These are phyloP conservation scores for Chrysolina haemoptera DNA, from an alignment of 2,888 invertebrate species.

Conservation along the genomic window DNA sequence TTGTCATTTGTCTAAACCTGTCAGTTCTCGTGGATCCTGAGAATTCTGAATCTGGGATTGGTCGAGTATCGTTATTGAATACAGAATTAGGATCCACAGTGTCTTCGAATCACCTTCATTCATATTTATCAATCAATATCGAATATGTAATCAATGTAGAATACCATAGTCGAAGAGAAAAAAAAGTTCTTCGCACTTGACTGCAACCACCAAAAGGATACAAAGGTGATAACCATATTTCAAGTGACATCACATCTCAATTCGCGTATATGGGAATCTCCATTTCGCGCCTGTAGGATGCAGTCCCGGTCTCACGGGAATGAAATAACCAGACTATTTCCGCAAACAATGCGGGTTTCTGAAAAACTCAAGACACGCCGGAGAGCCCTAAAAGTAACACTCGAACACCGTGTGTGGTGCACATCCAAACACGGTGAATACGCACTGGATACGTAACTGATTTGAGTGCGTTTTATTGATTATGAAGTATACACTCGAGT, in stretches of 20 bases:
- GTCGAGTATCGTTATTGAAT: no score
- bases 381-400: slow-evolving; percentile 33
- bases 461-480: slow-evolving; percentile 22
- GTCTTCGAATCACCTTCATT: no score
- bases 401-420: slow-evolving; percentile 37
- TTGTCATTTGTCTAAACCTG: no score
- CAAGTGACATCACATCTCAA: not conserved
- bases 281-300: not conserved
- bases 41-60: no score
- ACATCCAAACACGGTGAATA: slow-evolving; percentile 30
- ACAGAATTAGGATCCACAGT: no score
- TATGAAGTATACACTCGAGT: not conserved
- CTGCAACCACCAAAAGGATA: no score
- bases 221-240: no score
- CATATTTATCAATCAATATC: no score
- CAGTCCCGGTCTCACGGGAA: slow-evolving; percentile 53
- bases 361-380: slow-evolving; percentile 41
- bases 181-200: no score
- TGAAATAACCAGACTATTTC: slow-evolving; percentile 45
- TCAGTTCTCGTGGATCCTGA: no score
- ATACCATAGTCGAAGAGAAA: no score
- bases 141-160: no score
- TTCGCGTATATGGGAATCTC: not conserved
- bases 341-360: slow-evolving; percentile 54
- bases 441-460: slow-evolving; percentile 23